phyloP scores from a whole-genome alignment of 2,888 invertebrate genomes.

The Lydus trimaculatus region DNA sequence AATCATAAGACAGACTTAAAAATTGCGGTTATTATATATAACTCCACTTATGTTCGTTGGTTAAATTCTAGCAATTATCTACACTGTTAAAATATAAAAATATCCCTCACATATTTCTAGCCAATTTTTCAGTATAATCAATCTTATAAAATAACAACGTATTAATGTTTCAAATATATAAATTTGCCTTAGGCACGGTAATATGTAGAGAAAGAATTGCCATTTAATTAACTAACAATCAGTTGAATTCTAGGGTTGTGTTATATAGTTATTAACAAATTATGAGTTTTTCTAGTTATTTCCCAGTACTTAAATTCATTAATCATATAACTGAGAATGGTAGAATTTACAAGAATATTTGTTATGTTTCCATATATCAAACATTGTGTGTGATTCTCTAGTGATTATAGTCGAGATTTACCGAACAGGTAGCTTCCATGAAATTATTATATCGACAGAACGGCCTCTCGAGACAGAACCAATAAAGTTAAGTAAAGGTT shows the following conservation, averaged over 20 bases:
- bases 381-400: not conserved
- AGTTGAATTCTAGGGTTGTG: conserved; percentile 29
- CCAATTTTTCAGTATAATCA: not conserved
- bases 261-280: not conserved
- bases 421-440: not conserved
- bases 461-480: conserved; percentile 18
- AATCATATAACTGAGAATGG: not conserved
- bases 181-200: conserved; percentile 1
- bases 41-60: not conserved
- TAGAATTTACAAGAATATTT: not conserved
- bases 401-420: not conserved
- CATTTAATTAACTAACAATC: conserved; percentile 49
- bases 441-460: not conserved
- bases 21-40: conserved; percentile 13
- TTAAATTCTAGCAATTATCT: conserved; percentile 4
- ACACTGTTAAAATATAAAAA: not conserved
- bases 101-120: not conserved
- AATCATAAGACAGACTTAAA: conserved; percentile 14
- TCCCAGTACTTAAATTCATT: not conserved
- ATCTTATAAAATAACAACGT: conserved; percentile 7
- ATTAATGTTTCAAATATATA: conserved; percentile 4
- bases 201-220: conserved; percentile 35
- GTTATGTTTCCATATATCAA: not conserved
- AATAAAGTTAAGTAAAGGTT: conserved; percentile 32
- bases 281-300: not conserved